phyloP scores from a whole-genome alignment of 2,888 invertebrate species.

The Drosophila multiciliata region DNA sequence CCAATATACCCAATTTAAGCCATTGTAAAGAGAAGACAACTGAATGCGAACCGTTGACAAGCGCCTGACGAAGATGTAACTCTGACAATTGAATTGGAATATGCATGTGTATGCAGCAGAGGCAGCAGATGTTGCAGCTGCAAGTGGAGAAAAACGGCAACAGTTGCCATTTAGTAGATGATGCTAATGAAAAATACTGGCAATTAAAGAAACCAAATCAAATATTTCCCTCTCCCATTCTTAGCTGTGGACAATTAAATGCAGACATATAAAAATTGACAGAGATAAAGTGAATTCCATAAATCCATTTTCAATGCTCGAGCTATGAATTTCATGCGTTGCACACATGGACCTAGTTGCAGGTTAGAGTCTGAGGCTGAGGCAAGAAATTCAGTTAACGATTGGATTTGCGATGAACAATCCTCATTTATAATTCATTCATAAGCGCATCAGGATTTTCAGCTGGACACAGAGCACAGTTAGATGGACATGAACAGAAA shows the following conservation, averaged over 20 bases:
- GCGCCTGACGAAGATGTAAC: not conserved
- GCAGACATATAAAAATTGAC: not conserved
- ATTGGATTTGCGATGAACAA: conserved; percentile 1
- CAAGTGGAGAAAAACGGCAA: not conserved
- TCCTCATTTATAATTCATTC: conserved; percentile 11
- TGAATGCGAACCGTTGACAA: conserved; percentile 43
- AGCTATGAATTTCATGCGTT: not conserved
- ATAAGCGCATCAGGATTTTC: conserved; percentile 50
- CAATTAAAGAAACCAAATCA: not conserved
- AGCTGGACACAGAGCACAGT: not conserved
- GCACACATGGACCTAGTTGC: conserved; percentile 3
- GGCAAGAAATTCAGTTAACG: conserved; percentile 8
- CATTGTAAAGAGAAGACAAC: conserved; percentile 26
- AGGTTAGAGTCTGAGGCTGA: not conserved
- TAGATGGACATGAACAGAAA: not conserved
- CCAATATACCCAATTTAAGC: not conserved
- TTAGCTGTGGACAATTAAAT: not conserved
- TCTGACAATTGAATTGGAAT: not conserved
- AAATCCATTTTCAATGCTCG: not conserved
- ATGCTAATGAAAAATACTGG: not conserved
- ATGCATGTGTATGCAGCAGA: not conserved
- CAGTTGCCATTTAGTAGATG: not conserved
- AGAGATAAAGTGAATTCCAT: not conserved
- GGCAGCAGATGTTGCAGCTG: conserved; percentile 4
- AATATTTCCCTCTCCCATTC: not conserved